Evolutionary conservation across 2,888 invertebrate species (phyloP), one percentile per base, ranked within the genome.

Genomic region (Aelia acuminata): DNA sequence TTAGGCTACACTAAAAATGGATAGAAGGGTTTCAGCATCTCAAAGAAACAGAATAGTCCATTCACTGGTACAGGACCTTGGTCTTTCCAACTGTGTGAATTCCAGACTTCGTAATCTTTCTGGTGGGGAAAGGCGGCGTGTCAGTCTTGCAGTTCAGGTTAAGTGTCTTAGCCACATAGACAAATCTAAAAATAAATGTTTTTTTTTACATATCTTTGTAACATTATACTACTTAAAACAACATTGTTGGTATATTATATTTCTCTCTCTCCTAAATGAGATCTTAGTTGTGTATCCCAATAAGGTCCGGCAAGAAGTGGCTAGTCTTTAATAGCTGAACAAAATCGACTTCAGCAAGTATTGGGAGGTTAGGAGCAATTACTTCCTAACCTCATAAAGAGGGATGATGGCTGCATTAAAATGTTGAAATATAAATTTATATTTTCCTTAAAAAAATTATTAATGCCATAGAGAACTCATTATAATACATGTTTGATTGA

Each of bases 81-180:
- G 97, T 0, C 93, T 98, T 11, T 92, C 92, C 20, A 95, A 95
- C 91, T 96, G 96, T 91, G 93, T 93, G 0, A 93, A 95, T 91
- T 96, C 96, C 0, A 94, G 95, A 90, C 93, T 97, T 47, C 95
- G 95, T 91, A 94, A 95, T 20, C 93, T 98, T 63, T 98, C 98
- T 1, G 98, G 98, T 0, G 98, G 98, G 0, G 98, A 98, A 92
- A 94, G 95, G 91, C 97, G 97, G 92, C 94, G 97, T 90, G 94
- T 98, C 0, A 95, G 97, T 7, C 94, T 99, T 90, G 98, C 98
- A 87, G 96, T 97, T 88, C 97, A 98, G 94, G 96, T 96, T 91
- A 85, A 63, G 70, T n/a, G n/a, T n/a, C n/a, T 49, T n/a, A 43
- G 15, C 11, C 20, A 47, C 11, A 47, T 35, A 2, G 22, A 31